Conservation (phyloP, 2,888 invertebrate genomes). For the Atethmia centrago region DNA sequence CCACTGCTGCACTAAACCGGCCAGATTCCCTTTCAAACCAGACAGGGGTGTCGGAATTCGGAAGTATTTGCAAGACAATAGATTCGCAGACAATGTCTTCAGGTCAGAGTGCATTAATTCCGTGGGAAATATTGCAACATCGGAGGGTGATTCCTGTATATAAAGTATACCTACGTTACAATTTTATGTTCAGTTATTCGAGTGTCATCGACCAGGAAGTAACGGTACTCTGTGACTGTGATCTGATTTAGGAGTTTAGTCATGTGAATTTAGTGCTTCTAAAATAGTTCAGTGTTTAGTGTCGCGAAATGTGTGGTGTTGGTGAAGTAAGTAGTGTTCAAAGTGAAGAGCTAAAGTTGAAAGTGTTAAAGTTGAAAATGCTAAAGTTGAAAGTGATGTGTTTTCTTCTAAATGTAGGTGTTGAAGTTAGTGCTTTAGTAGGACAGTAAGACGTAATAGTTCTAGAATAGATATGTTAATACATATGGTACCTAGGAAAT, state of each 20-base stretch:
- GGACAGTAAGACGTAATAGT: background rate
- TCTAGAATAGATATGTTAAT: too few relatives aligned
- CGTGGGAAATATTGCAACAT: constrained; percentile 80
- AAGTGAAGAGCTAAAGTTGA: constrained; percentile 11
- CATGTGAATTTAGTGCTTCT: constrained; percentile 10
- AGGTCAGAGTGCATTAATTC: constrained; percentile 82
- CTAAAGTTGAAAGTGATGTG: constrained; percentile 3
- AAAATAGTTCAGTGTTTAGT: background rate
- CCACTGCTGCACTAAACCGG: constrained; percentile 69
- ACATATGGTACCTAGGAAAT: too few relatives aligned
- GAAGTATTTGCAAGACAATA: constrained; percentile 85
- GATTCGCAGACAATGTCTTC: constrained; percentile 80
- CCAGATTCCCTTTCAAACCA: constrained; percentile 68
- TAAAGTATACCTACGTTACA: constrained; percentile 78
- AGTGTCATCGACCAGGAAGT: constrained; percentile 84
- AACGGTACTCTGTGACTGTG: constrained; percentile 66
- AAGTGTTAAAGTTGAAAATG: constrained; percentile 9
- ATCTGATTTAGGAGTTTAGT: background rate
- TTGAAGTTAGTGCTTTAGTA: background rate
- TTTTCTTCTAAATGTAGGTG: background rate
- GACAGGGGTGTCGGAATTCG: constrained; percentile 76
- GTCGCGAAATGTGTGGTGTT: background rate
- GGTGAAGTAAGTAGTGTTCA: background rate
- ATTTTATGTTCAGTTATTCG: constrained; percentile 82
- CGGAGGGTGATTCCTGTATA: constrained; percentile 84